Conservation (phyloP, 2,888 invertebrate species). For the Anarsia innoxiella region DNA sequence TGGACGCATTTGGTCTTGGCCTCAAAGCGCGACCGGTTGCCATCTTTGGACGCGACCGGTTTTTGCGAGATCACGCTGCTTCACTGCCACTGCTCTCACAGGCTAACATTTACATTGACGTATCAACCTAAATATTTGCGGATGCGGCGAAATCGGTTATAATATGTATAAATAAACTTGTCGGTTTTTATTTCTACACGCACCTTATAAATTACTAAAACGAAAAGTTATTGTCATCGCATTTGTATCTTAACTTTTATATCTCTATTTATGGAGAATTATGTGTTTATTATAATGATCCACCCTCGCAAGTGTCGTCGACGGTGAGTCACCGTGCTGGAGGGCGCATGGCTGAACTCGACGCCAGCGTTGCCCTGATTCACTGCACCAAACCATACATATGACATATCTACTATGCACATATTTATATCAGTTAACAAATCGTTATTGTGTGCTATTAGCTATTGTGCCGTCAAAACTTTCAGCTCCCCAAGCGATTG, state of each 20-base stretch:
- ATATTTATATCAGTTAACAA: constrained; percentile 67
- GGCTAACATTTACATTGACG: constrained; percentile 33
- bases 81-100: constrained; percentile 38
- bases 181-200: too few relatives aligned
- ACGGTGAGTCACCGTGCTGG: constrained; percentile 26
- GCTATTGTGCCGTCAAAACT: constrained; percentile 64
- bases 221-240: too few relatives aligned
- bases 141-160: constrained; percentile 21
- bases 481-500: constrained; percentile 62
- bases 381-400: constrained; percentile 51
- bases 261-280: constrained; percentile 23
- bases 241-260: constrained; percentile 35
- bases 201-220: too few relatives aligned
- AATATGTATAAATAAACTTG: too few relatives aligned
- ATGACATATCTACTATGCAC: too few relatives aligned
- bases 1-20: constrained; percentile 46
- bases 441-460: constrained; percentile 66
- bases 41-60: constrained; percentile 68
- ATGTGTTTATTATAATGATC: constrained; percentile 18
- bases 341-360: constrained; percentile 1
- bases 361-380: constrained; percentile 29
- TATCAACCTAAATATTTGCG: constrained; percentile 18
- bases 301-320: constrained; percentile 20
- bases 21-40: constrained; percentile 62
- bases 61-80: constrained; percentile 42